Evolutionary conservation across 2,888 invertebrate species (phyloP), one percentile per base, ranked within the genome.

Genomic region (Drosophila pseudotalamancana): DNA sequence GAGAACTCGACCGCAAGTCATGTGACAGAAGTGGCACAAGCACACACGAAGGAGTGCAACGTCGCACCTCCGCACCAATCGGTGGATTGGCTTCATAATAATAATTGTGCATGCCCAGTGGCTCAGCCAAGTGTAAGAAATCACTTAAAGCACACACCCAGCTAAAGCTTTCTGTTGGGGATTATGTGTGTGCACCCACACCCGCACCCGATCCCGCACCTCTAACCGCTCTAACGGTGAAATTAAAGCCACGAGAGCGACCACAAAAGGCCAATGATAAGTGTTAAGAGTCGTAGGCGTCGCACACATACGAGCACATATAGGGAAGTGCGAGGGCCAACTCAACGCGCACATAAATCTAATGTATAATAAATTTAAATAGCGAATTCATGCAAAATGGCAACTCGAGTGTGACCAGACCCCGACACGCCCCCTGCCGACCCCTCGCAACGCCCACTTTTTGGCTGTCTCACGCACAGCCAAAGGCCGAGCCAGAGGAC

Each of bases 321-420:
- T 29, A 14, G 12, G 2, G 5, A 6, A 9, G 25, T 11, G 11
- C 53, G 23, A 21, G 67, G 68, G 64, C 54, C 72, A 73, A 88
- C 88, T 84, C 84, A 84, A 84, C 84, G 88, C 87, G 68, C 56
- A 65, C 87, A 84, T 84, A 84, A 84, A 84, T 84, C 84, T 84
- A 88, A 84, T 85, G 78, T 88, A 75, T 84, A 84, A 88, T 84
- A 84, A 84, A 84, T 84, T 84, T 88, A 85, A 84, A 83, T 84
- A 80, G 83, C 87, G 66, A 74, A 86, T 73, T 88, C 83, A 83
- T 87, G 84, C 87, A 86, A 80, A 88, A 84, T 75, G 67, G 51
- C 60, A 70, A 66, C 80, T 79, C 62, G 60, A 85, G 69, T 63
- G 85, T 71, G 61, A 65, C 55, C 27, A 35, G 46, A 23, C 18